These are phyloP conservation scores for Eriosoma lanigerum DNA, from an alignment of 1,140 invertebrate genomes.

Conservation along the genomic window DNA sequence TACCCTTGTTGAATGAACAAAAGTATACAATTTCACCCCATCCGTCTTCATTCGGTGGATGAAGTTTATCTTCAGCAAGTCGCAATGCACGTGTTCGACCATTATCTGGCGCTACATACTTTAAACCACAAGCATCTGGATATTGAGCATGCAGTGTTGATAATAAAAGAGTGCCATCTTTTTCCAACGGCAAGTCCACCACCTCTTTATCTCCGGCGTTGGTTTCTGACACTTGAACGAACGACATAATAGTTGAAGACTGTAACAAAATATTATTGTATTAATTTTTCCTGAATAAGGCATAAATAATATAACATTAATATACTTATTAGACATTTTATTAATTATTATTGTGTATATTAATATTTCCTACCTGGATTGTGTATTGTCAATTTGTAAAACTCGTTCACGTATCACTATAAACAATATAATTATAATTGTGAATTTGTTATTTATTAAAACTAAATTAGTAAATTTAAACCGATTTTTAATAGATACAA, in stretches of 20 bases:
- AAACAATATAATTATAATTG: too few relatives aligned
- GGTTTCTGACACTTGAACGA: slow-evolving; percentile 80
- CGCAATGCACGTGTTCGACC: slow-evolving; percentile 83
- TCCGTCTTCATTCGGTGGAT: slow-evolving; percentile 79
- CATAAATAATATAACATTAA: too few relatives aligned
- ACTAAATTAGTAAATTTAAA: too few relatives aligned
- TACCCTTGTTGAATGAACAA: slow-evolving; percentile 96
- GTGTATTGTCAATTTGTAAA: too few relatives aligned
- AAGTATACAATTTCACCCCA: slow-evolving; percentile 89
- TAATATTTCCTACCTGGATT: too few relatives aligned
- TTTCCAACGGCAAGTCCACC: slow-evolving; percentile 89
- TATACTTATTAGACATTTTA: too few relatives aligned
- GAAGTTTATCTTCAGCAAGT: slow-evolving; percentile 81
- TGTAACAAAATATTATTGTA: too few relatives aligned
- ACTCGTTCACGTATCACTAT: too few relatives aligned
- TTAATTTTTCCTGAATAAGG: too few relatives aligned
- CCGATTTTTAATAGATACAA: too few relatives aligned
- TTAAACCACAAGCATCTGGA: slow-evolving; percentile 89
- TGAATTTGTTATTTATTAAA: too few relatives aligned
- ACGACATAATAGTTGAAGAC: slow-evolving; percentile 56
- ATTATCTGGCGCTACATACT: slow-evolving; percentile 86
- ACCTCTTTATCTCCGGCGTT: slow-evolving; percentile 77
- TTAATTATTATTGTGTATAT: too few relatives aligned
- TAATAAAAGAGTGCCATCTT: slow-evolving; percentile 82
- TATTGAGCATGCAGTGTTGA: slow-evolving; percentile 89